A percentile compares a stretch with the other conserved stretches of the same genome.
Evolutionary conservation across 1,140 invertebrate genomes (phyloP).

Genomic region (Eciton burchellii): DNA sequence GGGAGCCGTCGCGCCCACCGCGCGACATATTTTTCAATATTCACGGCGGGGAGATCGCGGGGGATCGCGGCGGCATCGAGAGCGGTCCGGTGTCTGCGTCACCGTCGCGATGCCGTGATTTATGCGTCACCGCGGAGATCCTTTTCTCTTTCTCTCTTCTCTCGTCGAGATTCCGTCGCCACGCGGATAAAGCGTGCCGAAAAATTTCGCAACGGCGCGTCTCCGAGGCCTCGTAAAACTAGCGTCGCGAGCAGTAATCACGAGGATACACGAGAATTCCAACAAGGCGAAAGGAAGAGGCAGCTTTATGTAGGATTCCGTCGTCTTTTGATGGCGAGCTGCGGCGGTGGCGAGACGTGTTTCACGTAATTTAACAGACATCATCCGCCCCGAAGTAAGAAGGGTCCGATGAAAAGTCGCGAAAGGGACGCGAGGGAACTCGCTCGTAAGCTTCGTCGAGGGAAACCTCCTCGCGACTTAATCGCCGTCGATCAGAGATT

Average conservation of each 20-base stretch:
- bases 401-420: too few species aligned
- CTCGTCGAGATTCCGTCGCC: not conserved
- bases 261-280: not conserved
- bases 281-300: not conserved
- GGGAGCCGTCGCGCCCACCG: not conserved
- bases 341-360: too few species aligned
- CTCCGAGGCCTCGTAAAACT: not conserved
- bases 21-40: slow-evolving; percentile 65
- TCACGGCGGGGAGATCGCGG: slow-evolving; percentile 31
- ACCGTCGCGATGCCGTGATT: not conserved
- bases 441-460: too few species aligned
- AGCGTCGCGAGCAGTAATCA: not conserved
- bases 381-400: not conserved
- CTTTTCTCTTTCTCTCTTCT: not conserved
- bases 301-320: too few species aligned
- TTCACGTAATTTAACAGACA: not conserved
- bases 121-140: not conserved
- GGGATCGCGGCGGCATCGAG: slow-evolving; percentile 3
- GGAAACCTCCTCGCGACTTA: too few species aligned
- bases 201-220: not conserved
- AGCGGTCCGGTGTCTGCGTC: not conserved
- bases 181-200: not conserved
- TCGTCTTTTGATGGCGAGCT: not conserved
- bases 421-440: too few species aligned
- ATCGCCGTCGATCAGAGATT: too few species aligned